Evolutionary conservation across 2,113 vertebrate species (phyloP).

Genomic region (Hypomesus transpacificus): DNA sequence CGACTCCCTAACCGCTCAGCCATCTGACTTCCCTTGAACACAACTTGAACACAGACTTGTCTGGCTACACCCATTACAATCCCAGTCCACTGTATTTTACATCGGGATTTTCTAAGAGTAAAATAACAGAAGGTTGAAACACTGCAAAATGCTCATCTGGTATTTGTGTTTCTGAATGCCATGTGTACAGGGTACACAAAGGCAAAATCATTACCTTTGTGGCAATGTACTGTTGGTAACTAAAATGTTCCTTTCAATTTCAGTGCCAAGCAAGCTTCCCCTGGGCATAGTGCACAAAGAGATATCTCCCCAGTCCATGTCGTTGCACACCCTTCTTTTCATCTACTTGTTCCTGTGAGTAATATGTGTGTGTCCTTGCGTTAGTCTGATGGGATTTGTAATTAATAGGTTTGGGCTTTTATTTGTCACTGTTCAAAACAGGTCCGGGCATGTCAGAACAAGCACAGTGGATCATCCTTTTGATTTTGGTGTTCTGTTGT

Average conservation of each 20-base stretch:
- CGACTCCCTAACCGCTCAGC: too few relatives aligned
- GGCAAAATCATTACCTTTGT: too few relatives aligned
- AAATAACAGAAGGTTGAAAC: neutral
- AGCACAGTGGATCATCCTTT: neutral
- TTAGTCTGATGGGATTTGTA: neutral
- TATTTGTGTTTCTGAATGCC: too few relatives aligned
- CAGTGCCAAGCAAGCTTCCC: slow-evolving; percentile 64
- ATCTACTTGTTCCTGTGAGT: slow-evolving; percentile 91
- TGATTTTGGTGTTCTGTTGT: neutral
- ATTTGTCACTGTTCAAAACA: neutral
- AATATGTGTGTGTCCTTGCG: neutral
- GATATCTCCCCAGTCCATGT: slow-evolving; percentile 63
- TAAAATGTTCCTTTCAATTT: neutral
- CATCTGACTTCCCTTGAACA: too few relatives aligned
- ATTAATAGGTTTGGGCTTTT: neutral
- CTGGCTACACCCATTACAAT: too few relatives aligned
- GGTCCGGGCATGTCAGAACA: neutral
- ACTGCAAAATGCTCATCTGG: too few relatives aligned
- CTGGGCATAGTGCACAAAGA: slow-evolving; percentile 51
- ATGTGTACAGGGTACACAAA: too few relatives aligned
- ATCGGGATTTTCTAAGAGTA: too few relatives aligned
- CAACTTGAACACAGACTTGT: too few relatives aligned
- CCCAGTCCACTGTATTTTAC: too few relatives aligned
- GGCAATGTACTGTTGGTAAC: neutral
- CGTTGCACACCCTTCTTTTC: slow-evolving; percentile 78